Conservation (phyloP, 2,113 vertebrate species). For the Callopanchax toddi region DNA sequence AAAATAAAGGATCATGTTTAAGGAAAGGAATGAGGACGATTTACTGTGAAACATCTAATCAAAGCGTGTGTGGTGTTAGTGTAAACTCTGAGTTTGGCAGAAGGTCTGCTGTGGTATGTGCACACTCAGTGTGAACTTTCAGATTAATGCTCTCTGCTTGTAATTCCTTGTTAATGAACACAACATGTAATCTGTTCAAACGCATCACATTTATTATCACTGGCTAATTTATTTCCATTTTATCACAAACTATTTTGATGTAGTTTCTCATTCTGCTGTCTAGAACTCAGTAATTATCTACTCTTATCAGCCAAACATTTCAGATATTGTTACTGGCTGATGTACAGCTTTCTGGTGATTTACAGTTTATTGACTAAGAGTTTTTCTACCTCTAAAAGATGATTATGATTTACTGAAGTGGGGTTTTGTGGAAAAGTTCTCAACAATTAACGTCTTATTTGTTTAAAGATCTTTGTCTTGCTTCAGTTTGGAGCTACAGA, state of each 20-base stretch:
- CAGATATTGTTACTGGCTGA: too few relatives aligned
- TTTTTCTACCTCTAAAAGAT: too few relatives aligned
- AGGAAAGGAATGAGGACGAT: conserved; percentile 7
- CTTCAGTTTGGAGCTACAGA: too few relatives aligned
- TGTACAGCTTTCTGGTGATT: too few relatives aligned
- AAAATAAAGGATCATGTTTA: background rate
- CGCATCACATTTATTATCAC: background rate
- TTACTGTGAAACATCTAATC: background rate
- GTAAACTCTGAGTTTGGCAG: conserved; percentile 21
- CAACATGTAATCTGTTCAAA: background rate
- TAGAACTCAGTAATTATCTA: background rate
- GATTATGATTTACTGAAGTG: background rate
- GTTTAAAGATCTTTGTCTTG: background rate
- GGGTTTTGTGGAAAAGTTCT: background rate
- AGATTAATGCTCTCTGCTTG: background rate
- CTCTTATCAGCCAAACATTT: background rate
- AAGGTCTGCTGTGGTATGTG: conserved; percentile 55
- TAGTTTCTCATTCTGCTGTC: background rate
- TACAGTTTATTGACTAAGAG: too few relatives aligned
- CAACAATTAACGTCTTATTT: background rate
- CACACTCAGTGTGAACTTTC: conserved; percentile 25
- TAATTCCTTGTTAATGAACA: conserved; percentile 67
- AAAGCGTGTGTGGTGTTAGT: conserved; percentile 11
- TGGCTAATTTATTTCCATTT: background rate
- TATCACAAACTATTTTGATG: too few relatives aligned